A percentile compares a stretch with the other conserved stretches of the same genome.
These are phyloP conservation scores for Rhynchopsitta pachyrhyncha DNA, from an alignment of 2,113 vertebrate species.

Conservation along the genomic window DNA sequence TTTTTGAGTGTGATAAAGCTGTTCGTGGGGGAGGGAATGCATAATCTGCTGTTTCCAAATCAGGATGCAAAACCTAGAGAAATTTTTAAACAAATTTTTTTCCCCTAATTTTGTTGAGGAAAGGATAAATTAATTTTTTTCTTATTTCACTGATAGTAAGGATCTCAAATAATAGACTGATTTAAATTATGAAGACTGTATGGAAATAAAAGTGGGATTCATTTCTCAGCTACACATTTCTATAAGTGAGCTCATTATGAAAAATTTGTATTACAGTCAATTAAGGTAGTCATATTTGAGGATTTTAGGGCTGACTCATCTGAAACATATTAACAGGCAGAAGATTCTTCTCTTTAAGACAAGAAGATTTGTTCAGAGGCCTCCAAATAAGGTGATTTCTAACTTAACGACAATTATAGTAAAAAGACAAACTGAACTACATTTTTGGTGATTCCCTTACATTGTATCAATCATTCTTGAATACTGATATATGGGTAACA, in stretches of 20 bases:
- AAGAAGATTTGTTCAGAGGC: background rate
- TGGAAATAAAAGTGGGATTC: background rate
- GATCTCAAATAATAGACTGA: background rate
- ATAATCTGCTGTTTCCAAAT: conserved; percentile 96
- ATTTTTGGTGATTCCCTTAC: background rate
- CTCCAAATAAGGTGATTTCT: background rate
- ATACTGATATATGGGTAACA: background rate
- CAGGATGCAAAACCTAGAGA: conserved; percentile 92
- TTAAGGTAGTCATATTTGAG: background rate
- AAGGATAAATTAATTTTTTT: background rate
- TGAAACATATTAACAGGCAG: background rate
- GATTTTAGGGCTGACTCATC: background rate
- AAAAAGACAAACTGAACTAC: background rate
- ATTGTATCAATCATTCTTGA: background rate
- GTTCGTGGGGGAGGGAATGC: conserved; percentile 93
- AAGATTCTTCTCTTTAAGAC: background rate
- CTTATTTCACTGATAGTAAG: background rate
- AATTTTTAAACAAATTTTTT: conserved; percentile 19
- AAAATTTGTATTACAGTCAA: background rate
- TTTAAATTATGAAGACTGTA: background rate
- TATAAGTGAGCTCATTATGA: background rate
- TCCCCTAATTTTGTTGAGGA: background rate
- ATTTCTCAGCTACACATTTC: background rate
- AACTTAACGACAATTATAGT: background rate
- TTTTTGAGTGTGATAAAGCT: conserved; percentile 90